Percentiles rank a stretch among this genome's conserved stretches.
These are phyloP conservation scores for Temnothorax ravouxi DNA, from an alignment of 2,888 invertebrate genomes.

Conservation along the genomic window DNA sequence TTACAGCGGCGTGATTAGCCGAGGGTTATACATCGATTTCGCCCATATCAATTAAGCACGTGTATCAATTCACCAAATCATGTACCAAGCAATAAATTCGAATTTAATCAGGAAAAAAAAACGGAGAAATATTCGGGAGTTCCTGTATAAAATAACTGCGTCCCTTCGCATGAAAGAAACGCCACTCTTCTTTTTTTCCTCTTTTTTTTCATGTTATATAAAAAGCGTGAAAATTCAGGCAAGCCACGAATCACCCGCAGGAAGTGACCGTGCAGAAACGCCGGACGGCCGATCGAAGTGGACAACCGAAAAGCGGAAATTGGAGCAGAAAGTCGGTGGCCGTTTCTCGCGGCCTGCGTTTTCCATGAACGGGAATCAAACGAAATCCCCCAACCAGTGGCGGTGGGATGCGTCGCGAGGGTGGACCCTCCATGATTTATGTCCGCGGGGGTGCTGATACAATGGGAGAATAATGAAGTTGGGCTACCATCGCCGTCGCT, in stretches of 20 bases:
- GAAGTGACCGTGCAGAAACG: conserved; percentile 48
- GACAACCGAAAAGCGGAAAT: conserved; percentile 71
- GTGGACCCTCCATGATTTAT: conserved; percentile 81
- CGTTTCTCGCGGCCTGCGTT: conserved; percentile 55
- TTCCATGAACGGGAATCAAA: conserved; percentile 76
- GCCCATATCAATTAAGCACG: neutral
- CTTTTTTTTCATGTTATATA: conserved; percentile 25
- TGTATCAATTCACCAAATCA: neutral
- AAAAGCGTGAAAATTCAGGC: conserved; percentile 24
- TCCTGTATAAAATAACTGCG: neutral
- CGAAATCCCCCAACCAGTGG: conserved; percentile 75
- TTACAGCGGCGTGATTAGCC: neutral
- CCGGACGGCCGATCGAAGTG: conserved; percentile 41
- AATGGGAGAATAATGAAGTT: conserved; percentile 86
- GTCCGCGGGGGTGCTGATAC: conserved; percentile 82
- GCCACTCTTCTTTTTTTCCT: neutral
- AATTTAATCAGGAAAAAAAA: neutral
- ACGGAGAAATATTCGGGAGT: neutral
- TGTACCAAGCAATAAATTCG: neutral
- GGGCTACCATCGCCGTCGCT: conserved; percentile 75
- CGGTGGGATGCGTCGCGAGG: conserved; percentile 46
- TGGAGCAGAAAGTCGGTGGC: conserved; percentile 65
- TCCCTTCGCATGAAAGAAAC: neutral
- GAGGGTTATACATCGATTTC: conserved; percentile 23
- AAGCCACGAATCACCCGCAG: conserved; percentile 30